These are phyloP conservation scores for Mycalesis mineus DNA, from an alignment of 2,888 invertebrate species.

Conservation along the genomic window DNA sequence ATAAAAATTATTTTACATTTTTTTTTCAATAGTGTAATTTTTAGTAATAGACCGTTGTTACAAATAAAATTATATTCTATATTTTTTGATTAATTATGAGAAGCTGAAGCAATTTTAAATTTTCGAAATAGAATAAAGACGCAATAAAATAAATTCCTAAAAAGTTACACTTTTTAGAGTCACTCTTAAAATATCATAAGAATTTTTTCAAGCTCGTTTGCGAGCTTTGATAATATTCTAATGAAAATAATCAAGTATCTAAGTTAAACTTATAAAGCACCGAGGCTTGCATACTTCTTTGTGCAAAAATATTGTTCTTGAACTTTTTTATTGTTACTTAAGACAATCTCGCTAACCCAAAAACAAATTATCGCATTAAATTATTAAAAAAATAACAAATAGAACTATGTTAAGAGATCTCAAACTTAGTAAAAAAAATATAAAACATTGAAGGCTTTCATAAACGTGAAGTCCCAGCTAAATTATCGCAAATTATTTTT, in stretches of 20 bases:
- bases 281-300: not conserved
- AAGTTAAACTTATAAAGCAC: slow-evolving; percentile 1
- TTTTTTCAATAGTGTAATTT: not conserved
- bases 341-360: not conserved
- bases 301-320: not conserved
- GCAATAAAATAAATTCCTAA: not conserved
- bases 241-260: not conserved
- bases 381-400: too few relatives aligned
- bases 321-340: too few relatives aligned
- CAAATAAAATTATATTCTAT: not conserved
- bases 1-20: not conserved
- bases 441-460: too few relatives aligned
- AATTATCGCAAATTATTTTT: too few relatives aligned
- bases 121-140: not conserved
- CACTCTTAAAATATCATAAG: not conserved
- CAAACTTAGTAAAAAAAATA: not conserved
- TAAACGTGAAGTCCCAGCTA: too few relatives aligned
- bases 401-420: not conserved
- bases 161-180: not conserved
- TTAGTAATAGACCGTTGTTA: not conserved
- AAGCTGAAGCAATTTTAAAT: not conserved
- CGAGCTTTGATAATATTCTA: not conserved
- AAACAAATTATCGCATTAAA: not conserved
- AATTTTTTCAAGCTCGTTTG: not conserved
- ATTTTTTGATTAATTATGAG: not conserved